Base-by-base conservation (phyloP, 35 echinoderm and acorn worm genomes). In the Eucidaris tribuloides region DNA sequence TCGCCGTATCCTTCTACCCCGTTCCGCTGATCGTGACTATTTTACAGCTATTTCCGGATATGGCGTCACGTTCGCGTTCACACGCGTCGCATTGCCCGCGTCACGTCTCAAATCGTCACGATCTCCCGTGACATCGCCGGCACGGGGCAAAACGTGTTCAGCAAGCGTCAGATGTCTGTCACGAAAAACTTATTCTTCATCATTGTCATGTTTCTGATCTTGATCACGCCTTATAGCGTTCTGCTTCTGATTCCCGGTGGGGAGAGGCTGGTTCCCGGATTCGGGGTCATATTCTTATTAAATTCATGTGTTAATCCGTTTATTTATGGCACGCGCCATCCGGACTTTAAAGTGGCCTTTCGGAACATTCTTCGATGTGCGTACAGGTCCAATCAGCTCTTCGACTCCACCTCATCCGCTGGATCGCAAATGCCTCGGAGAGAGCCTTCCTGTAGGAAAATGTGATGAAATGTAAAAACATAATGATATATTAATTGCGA, bases 111-210 rank as follows among this genome's bases (percentile, higher is more conserved):
- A n/a, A n/a, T 65, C 22, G 36, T 62, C 19, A 78, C 58, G 1
- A 80, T 88, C 37, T 81, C 84, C 0, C 41, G 58, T 0, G 58
- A 58, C 38, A 54, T 71, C 24, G 78, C 46, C 2, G 84, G 79
- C 7, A 25, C 77, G 20, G 59, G 52, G 3, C 65, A 80, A 44
- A 88, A 50, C 45, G 41, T 58, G 11, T 88, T 93, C 42, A 88
- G 58, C 55, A 83, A 77, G 48, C 58, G 91, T 20, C 91, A 93
- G 50, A 88, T 93, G 91, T 81, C 79, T 2, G 91, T 93, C 41
- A 93, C 91, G n/a, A 93, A 84, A 46, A 93, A 89, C 62, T 43
- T 93, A 56, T 84, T 93, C 52, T 46, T 88, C 43, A 84, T 93
- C 40, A 88, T 93, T 71, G 45, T 76, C 14, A 49, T 89, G 17